These are phyloP conservation scores for Cheiracanthium punctorium DNA, from an alignment of 2,888 invertebrate species.

Conservation along the genomic window DNA sequence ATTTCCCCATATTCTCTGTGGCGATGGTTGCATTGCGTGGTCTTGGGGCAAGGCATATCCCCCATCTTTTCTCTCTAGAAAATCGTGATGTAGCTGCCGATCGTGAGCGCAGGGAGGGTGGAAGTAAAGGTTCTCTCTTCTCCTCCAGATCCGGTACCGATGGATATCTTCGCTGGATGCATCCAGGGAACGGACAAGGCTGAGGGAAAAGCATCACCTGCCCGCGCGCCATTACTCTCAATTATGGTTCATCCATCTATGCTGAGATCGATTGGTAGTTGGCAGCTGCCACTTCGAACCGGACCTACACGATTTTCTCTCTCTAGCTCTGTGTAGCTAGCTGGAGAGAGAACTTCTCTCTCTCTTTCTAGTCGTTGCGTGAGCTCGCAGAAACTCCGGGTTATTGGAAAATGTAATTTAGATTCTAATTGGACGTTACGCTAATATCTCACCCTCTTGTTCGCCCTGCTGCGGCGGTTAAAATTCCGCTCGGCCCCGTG, in stretches of 20 bases:
- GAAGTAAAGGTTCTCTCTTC: background rate
- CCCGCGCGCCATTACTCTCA: constrained; percentile 61
- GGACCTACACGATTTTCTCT: constrained; percentile 31
- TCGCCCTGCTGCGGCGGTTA: background rate
- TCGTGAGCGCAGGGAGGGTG: constrained; percentile 22
- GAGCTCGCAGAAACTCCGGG: constrained; percentile 16
- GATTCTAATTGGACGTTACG: constrained; percentile 51
- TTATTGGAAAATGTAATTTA: constrained; percentile 56
- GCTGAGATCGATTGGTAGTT: constrained; percentile 34
- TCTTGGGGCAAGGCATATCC: background rate
- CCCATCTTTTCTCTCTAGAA: background rate
- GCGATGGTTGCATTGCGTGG: background rate
- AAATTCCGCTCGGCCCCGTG: background rate
- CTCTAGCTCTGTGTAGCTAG: no score
- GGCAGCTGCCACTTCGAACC: constrained; percentile 37
- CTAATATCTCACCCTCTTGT: constrained; percentile 39
- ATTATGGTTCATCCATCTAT: constrained; percentile 68
- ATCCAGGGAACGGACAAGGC: background rate
- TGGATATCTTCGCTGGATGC: constrained; percentile 41
- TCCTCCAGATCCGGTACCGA: constrained; percentile 61
- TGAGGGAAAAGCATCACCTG: constrained; percentile 49
- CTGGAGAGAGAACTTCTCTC: constrained; percentile 24
- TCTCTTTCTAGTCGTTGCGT: no score
- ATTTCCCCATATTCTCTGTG: constrained; percentile 4
- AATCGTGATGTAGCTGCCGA: constrained; percentile 46